Conservation (phyloP, 2,888 invertebrate genomes). For the Agrotis puta region DNA sequence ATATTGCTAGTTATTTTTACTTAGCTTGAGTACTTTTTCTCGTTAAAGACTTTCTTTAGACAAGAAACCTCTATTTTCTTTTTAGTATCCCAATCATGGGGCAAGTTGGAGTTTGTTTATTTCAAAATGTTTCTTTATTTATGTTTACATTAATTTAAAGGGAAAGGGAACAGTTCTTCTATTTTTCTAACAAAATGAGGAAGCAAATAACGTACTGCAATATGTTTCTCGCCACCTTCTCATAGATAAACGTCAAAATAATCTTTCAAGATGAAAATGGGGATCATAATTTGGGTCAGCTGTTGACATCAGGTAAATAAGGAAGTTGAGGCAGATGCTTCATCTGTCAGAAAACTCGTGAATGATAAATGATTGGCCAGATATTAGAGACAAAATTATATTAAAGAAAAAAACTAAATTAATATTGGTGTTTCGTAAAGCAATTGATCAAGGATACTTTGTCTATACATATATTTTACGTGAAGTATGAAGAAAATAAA, state of each 20-base stretch:
- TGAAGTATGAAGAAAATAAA: no score
- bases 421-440: no score
- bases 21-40: neutral
- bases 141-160: no score
- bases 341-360: slow-evolving; percentile 17
- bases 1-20: neutral
- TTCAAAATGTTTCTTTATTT: no score
- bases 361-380: slow-evolving; percentile 2
- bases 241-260: slow-evolving; percentile 1
- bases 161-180: neutral
- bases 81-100: neutral
- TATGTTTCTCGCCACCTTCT: neutral
- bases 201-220: neutral
- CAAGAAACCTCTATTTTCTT: neutral
- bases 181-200: neutral
- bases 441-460: no score
- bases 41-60: neutral
- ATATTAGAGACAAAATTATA: neutral
- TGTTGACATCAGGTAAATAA: slow-evolving; percentile 13
- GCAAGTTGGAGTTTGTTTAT: no score
- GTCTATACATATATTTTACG: no score
- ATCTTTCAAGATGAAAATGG: slow-evolving; percentile 26
- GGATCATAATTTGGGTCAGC: slow-evolving; percentile 22
- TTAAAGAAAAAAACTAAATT: no score
- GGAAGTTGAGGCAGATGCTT: slow-evolving; percentile 1